phyloP scores from a whole-genome alignment of 64 coral and sea anemone species.

The Acropora yongei region DNA sequence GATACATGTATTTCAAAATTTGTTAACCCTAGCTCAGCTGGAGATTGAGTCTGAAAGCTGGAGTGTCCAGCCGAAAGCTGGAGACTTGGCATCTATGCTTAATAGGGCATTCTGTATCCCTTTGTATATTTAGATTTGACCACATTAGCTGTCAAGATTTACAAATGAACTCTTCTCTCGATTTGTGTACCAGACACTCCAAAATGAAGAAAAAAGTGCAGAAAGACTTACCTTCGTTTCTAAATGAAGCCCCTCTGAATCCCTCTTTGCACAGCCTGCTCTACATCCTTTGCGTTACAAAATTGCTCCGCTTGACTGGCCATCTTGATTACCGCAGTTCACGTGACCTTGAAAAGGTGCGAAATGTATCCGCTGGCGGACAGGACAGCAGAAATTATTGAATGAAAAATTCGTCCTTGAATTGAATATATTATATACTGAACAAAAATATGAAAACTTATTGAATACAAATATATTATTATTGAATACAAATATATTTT shows the following conservation, averaged over 20 bases:
- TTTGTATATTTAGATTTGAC: too few species aligned
- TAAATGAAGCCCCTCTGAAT: neutral
- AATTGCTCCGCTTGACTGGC: neutral
- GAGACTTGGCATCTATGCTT: too few species aligned
- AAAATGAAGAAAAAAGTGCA: neutral
- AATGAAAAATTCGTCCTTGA: constrained; percentile 10
- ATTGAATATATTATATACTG: neutral
- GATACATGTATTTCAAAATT: too few species aligned
- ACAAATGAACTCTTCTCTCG: neutral
- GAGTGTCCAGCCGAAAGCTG: too few species aligned
- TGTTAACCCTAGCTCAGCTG: too few species aligned
- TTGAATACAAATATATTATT: too few species aligned
- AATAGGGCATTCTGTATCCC: too few species aligned
- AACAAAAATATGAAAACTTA: neutral
- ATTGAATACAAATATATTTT: constrained; percentile 6
- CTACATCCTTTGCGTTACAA: neutral
- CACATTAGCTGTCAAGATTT: too few species aligned
- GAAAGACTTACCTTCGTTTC: neutral
- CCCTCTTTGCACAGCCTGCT: neutral
- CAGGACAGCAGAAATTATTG: neutral
- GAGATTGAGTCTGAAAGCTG: too few species aligned
- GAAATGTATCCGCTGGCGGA: constrained; percentile 23
- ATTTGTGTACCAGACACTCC: neutral
- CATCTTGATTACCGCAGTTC: neutral
- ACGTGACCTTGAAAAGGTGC: neutral